Evolutionary conservation across 2,113 vertebrate genomes (phyloP).

Genomic region (Zosterops japonicus): DNA sequence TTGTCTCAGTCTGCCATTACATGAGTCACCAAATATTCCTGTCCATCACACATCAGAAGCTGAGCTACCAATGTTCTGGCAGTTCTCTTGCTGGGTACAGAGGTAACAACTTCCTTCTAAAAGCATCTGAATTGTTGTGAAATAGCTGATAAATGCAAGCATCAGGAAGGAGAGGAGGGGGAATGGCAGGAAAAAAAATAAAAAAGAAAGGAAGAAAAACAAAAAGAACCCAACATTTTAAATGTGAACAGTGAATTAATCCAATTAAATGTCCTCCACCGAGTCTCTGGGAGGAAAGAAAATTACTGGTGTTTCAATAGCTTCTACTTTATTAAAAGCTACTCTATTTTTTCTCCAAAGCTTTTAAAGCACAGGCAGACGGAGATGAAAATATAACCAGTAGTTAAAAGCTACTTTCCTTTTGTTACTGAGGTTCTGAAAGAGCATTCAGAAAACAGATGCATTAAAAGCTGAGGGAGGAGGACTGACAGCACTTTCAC

Average conservation of each 20-base stretch:
- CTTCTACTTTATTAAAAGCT: constrained; percentile 43
- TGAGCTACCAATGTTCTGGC: neutral
- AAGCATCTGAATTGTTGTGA: constrained; percentile 36
- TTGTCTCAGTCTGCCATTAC: constrained; percentile 12
- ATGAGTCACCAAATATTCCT: constrained; percentile 43
- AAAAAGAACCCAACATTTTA: neutral
- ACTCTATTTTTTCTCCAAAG: neutral
- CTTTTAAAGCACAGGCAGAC: constrained; percentile 20
- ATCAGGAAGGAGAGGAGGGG: neutral
- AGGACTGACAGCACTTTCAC: neutral
- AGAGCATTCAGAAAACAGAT: neutral
- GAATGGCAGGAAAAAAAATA: neutral
- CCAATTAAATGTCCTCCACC: constrained; percentile 8
- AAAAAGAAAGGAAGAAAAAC: neutral
- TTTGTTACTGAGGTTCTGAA: neutral
- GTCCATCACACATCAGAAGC: neutral
- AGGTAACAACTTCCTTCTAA: constrained; percentile 16
- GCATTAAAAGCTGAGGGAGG: neutral
- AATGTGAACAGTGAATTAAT: neutral
- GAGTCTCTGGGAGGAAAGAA: constrained; percentile 14
- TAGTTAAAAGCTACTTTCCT: constrained; percentile 33
- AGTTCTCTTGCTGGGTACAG: neutral
- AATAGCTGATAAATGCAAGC: neutral
- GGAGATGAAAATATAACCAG: neutral
- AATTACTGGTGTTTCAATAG: constrained; percentile 10